A percentile compares a stretch with the other conserved stretches of the same genome.
phyloP scores from a whole-genome alignment of 64 coral and sea anemone species.

The Dendronephthya gigantea region DNA sequence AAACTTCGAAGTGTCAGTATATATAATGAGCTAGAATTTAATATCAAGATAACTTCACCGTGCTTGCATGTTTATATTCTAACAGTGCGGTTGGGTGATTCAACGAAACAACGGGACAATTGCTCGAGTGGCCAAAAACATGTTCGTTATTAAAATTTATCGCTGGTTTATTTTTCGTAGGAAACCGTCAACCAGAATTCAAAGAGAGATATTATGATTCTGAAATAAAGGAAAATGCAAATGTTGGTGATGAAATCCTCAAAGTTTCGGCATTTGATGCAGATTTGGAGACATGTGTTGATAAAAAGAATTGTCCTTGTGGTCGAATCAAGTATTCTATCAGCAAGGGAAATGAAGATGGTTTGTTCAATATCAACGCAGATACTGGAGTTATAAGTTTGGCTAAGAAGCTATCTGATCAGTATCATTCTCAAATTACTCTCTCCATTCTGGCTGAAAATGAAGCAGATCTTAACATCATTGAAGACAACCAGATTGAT shows the following conservation, averaged over 20 bases:
- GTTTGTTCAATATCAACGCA: slow-evolving; percentile 22
- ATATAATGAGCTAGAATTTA: too few species aligned
- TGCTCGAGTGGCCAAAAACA: too few species aligned
- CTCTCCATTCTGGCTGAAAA: slow-evolving; percentile 9
- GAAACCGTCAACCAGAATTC: slow-evolving; percentile 36
- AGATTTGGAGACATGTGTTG: slow-evolving; percentile 23
- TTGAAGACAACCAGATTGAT: background rate
- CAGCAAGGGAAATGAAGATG: slow-evolving; percentile 32
- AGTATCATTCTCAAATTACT: background rate
- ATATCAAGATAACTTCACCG: too few species aligned
- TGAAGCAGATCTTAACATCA: background rate
- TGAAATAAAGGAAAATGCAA: slow-evolving; percentile 22
- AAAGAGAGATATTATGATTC: slow-evolving; percentile 35
- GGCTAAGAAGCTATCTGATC: background rate
- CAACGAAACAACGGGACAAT: too few species aligned
- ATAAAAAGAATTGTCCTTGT: slow-evolving; percentile 27
- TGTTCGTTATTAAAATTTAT: too few species aligned
- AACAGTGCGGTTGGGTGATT: too few species aligned
- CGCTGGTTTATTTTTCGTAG: background rate
- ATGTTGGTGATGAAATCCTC: slow-evolving; percentile 24
- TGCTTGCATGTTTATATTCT: too few species aligned
- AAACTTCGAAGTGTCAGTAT: too few species aligned
- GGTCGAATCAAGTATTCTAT: slow-evolving; percentile 45
- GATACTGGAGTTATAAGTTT: slow-evolving; percentile 24
- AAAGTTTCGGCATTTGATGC: slow-evolving; percentile 40